phyloP scores from a whole-genome alignment of 1,140 invertebrate species.

The Colletes gigas region DNA sequence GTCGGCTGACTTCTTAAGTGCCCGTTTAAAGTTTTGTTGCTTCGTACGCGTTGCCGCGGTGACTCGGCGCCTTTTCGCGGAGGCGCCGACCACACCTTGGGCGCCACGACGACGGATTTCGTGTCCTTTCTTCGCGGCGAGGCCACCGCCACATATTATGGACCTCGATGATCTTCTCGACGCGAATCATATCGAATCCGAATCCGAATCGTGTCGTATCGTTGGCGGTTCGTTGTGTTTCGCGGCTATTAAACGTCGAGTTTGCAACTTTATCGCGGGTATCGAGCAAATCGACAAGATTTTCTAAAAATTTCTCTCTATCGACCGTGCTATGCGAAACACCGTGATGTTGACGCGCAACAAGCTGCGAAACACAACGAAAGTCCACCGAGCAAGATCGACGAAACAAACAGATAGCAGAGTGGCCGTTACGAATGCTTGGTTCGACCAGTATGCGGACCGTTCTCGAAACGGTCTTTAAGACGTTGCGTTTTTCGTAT shows the following conservation, averaged over 20 bases:
- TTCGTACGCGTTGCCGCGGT: slow-evolving; percentile 43
- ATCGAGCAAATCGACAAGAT: too few relatives aligned
- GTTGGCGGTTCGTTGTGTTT: too few relatives aligned
- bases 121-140: slow-evolving; percentile 38
- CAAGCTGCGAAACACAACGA: slow-evolving; percentile 7
- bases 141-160: background rate
- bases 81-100: slow-evolving; percentile 74
- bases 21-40: slow-evolving; percentile 71
- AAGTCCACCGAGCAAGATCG: background rate
- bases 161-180: too few relatives aligned
- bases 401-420: slow-evolving; percentile 2
- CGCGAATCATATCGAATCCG: too few relatives aligned
- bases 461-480: background rate
- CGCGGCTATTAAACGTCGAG: too few relatives aligned
- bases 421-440: background rate
- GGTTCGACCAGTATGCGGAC: background rate
- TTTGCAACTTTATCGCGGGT: too few relatives aligned
- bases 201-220: too few relatives aligned
- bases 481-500: slow-evolving; percentile 16
- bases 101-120: slow-evolving; percentile 70
- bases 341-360: too few relatives aligned
- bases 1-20: slow-evolving; percentile 68
- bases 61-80: slow-evolving; percentile 64
- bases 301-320: too few relatives aligned
- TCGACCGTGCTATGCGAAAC: too few relatives aligned